Evolutionary conservation across 2,113 vertebrate species (phyloP).

Genomic region (Chlorodrepanis virens): DNA sequence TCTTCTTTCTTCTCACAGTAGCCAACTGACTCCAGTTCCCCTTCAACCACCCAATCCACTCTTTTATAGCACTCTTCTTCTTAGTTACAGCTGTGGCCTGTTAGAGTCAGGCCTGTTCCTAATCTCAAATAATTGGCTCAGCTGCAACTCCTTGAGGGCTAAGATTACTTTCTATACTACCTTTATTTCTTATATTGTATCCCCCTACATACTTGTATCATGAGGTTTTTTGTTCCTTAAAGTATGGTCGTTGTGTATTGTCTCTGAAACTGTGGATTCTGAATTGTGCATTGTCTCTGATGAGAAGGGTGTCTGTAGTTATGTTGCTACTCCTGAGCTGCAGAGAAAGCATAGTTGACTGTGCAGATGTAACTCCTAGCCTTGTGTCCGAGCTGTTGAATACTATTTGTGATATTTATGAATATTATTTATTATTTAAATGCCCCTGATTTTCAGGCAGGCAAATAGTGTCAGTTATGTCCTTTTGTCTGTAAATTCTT

Average conservation of each 20-base stretch:
- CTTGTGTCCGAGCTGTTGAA: neutral
- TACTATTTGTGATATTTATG: neutral
- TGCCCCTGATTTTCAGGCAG: neutral
- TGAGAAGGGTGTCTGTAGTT: neutral
- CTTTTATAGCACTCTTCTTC: too few species aligned
- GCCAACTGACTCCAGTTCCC: too few species aligned
- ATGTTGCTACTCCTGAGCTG: accelerated
- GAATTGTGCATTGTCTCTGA: neutral
- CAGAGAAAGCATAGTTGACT: neutral
- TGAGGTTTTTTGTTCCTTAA: neutral
- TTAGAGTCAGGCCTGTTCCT: too few species aligned
- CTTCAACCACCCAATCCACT: too few species aligned
- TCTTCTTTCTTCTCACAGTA: too few species aligned
- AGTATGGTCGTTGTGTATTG: accelerated
- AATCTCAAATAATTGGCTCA: too few species aligned
- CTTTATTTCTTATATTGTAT: too few species aligned
- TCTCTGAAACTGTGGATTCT: neutral
- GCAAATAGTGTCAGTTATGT: accelerated
- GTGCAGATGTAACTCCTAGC: neutral
- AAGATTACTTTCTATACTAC: too few species aligned
- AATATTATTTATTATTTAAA: neutral
- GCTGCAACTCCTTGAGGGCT: too few species aligned
- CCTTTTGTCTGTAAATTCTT: neutral
- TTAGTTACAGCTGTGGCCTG: too few species aligned
- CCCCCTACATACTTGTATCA: neutral